Evolutionary conservation across 2,888 invertebrate species (phyloP), one percentile per base, ranked within the genome.

Genomic region (Archips crataeganus): DNA sequence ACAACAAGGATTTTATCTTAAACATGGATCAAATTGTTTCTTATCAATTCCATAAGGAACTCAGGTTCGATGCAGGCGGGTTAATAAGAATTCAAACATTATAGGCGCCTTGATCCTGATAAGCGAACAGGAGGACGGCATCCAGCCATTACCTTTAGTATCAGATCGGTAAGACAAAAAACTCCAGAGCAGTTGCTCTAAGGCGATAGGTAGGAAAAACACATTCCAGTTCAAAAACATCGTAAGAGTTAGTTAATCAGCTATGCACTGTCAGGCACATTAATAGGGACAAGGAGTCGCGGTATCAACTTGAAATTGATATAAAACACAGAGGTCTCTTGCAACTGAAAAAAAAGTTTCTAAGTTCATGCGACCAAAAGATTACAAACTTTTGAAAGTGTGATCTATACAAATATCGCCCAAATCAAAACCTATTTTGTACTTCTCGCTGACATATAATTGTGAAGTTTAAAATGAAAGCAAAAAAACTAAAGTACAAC

Each of bases 81-180:
- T 77, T 75, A 75, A 75, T 77, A 77, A 75, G 77, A 77, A 75
- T 71, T 67, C 69, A 71, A 69, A 75, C 72, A 75, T 76, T 70
- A 76, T 75, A 84, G 83, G 84, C 85, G 84, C 87, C 83, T 81
- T 86, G 84, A 88, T 89, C 87, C 84, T 86, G 87, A 90, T 89
- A 89, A 89, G 87, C 82, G 79, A 57, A 83, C 80, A 78, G 85
- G 83, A 88, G 79, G 85, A 81, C 82, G 84, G 81, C 85, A 88
- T 87, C 87, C 86, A 87, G 87, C 87, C 88, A 87, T 88, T 89
- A 87, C 85, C 85, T 61, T 45, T 78, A 82, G 82, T 86, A 87
- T 87, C 85, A 86, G 76, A 82, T 86, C 82, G 79, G 83, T 83
- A 45, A 74, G 71, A 75, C 75, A 75, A 77, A 75, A 75, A 69